Evolutionary conservation across 2,888 invertebrate genomes (phyloP), one percentile per base, ranked within the genome.

Genomic region (Cybosia mesomella): DNA sequence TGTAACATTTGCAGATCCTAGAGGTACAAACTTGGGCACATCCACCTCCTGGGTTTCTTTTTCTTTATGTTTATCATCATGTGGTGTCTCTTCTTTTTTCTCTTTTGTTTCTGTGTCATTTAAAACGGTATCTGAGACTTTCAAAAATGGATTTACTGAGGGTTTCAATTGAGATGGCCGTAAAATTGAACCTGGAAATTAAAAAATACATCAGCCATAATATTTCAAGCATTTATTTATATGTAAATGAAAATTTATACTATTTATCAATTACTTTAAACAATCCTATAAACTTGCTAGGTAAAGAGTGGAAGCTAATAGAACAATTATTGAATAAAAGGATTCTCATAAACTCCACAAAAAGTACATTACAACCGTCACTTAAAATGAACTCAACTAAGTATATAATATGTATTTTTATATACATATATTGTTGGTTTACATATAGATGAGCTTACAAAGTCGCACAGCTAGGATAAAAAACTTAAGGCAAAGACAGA

Each of bases 11-110:
- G 89, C 81, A 60, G 92, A 87, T n/a, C 92, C 92, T 49, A 95
- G 81, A 4, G 95, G 95, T 36, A 95, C 94, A 89, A 95, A 95
- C 79, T 92, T 95, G 5, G 94, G 95, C 39, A 89, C 87, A 71
- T 92, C 93, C 18, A 70, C 73, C 60, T 89, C 90, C 34, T 89
- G 87, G 49, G 79, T 77, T 55, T 90, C 90, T 64, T 86, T 84
- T 49, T 90, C 89, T 58, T 88, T 88, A 18, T 91, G 77, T 73
- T 90, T 89, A 39, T 91, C 88, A 65, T 89, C 90, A 67, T 82
- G 76, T 58, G 80, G 64, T 21, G 79, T 73, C 65, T 83, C 82
- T 62, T 79, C 76, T 59, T 71, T 70, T 49, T 87, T 88, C 53
- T 87, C 88, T 28, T 88, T 87, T 69, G 82, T 71, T 43, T 85